Conservation (phyloP, 2,888 invertebrate genomes). For the Nesidiocoris tenuis region DNA sequence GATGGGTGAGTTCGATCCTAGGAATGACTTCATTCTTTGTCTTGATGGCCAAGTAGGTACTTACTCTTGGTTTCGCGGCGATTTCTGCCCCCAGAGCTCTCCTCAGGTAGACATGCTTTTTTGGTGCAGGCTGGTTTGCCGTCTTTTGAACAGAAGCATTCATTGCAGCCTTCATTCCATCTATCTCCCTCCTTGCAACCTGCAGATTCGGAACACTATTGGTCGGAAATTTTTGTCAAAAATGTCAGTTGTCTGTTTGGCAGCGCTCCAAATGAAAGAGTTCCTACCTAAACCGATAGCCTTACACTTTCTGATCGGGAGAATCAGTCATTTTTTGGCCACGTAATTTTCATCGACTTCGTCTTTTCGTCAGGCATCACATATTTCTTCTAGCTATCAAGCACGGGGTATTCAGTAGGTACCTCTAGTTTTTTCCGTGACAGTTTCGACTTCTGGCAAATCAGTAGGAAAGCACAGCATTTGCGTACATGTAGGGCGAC, state of each 20-base stretch:
- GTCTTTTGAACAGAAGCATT: constrained; percentile 1
- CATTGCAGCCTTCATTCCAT: constrained; percentile 26
- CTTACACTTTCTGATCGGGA: background rate
- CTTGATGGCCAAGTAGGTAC: too few relatives aligned
- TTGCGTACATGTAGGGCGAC: constrained; percentile 9
- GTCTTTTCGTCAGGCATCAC: too few relatives aligned
- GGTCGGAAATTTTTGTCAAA: too few relatives aligned
- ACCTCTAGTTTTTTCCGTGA: background rate
- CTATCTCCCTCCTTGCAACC: constrained; percentile 6
- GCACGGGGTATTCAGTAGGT: too few relatives aligned
- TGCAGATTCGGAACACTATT: background rate
- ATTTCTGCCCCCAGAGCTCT: background rate
- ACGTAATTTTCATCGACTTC: too few relatives aligned
- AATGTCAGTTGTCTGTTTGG: too few relatives aligned
- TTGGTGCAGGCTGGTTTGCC: constrained; percentile 10
- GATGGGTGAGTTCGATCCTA: too few relatives aligned
- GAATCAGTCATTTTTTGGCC: too few relatives aligned
- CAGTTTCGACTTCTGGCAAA: background rate
- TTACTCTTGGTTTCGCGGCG: background rate
- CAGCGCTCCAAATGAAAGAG: too few relatives aligned
- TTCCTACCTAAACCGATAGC: too few relatives aligned
- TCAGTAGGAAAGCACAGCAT: constrained; percentile 10
- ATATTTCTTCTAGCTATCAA: too few relatives aligned
- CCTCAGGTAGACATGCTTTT: background rate
- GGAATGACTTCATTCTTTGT: too few relatives aligned